Conservation (phyloP, 2,888 invertebrate genomes). For the Sphaeridia pumilis region DNA sequence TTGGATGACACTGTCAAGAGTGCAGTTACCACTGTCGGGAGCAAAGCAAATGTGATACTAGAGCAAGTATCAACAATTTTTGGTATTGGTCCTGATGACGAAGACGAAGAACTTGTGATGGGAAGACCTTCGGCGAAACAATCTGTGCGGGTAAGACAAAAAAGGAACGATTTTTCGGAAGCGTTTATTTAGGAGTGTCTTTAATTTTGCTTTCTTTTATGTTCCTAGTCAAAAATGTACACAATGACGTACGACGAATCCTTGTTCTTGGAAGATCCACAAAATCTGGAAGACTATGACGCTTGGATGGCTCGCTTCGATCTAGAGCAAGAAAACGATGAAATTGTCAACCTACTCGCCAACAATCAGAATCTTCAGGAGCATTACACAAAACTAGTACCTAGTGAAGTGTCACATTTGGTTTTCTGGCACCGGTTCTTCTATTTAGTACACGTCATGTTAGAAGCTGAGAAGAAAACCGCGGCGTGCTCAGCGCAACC, state of each 20-base stretch:
- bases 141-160: conserved; percentile 23
- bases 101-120: conserved; percentile 27
- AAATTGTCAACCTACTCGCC: conserved; percentile 25
- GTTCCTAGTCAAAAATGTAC: conserved; percentile 28
- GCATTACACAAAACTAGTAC: conserved; percentile 32
- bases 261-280: conserved; percentile 32
- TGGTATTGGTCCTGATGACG: conserved; percentile 36
- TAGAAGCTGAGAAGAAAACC: conserved; percentile 15
- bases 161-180: background rate
- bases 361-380: conserved; percentile 33
- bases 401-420: conserved; percentile 32
- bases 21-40: conserved; percentile 27
- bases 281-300: conserved; percentile 29
- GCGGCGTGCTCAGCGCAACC: conserved; percentile 3
- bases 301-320: conserved; percentile 32
- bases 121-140: conserved; percentile 11
- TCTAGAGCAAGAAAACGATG: conserved; percentile 27
- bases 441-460: conserved; percentile 28
- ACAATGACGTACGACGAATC: conserved; percentile 28
- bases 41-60: conserved; percentile 27
- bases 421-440: conserved; percentile 36
- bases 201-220: background rate
- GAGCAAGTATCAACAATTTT: conserved; percentile 36
- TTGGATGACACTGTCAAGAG: conserved; percentile 32
- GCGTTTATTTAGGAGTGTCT: background rate